Evolutionary conservation across 2,113 vertebrate genomes (phyloP), one percentile per base, ranked within the genome.

Genomic region (Probosciger aterrimus): DNA sequence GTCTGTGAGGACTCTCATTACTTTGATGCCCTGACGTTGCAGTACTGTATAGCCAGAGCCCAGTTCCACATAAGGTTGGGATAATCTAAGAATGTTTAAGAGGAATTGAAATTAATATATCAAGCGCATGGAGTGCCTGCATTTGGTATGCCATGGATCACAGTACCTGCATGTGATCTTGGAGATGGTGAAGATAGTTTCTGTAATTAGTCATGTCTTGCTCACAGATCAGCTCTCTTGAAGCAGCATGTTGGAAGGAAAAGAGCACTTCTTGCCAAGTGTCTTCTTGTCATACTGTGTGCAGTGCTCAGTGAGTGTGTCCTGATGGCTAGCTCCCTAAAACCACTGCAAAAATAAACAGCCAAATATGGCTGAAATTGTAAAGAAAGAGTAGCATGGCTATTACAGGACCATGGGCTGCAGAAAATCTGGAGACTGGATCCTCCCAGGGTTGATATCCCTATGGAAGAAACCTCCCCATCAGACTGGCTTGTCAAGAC

Each of bases 1-100:
- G 3, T 22, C 37, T 53, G 1, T 19, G 44, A 35, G 30, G 23
- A 33, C 33, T 6, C 44, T 69, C 0, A 0, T 35, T 55, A n/a
- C 53, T 65, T 60, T 39, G 11, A 10, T 86, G 44, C 39, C 30
- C 57, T 57, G 33, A 17, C 0, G 0, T 41, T 74, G 33, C 63
- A 47, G 33, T 7, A 35, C 14, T 43, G 37, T 39, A 41, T 41
- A 57, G 57, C 57, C 3, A 4, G 39, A 84, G 14, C 10, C 9
- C 14, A 73, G 33, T 30, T 91, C 47, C 59, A 83, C 16, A 11
- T 17, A 64, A 85, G 27, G 47, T 13, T 68, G 9, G 8, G 14
- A 57, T 30, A 73, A 80, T 30, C 13, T 18, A 55, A 47, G 53
- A 76, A 39, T 73, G 25, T 37, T 68, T 71, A 33, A 76, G 28